Percentiles rank a stretch among this genome's conserved stretches.
Evolutionary conservation across 2,113 vertebrate genomes (phyloP).

Genomic region (Nematolebias whitei): DNA sequence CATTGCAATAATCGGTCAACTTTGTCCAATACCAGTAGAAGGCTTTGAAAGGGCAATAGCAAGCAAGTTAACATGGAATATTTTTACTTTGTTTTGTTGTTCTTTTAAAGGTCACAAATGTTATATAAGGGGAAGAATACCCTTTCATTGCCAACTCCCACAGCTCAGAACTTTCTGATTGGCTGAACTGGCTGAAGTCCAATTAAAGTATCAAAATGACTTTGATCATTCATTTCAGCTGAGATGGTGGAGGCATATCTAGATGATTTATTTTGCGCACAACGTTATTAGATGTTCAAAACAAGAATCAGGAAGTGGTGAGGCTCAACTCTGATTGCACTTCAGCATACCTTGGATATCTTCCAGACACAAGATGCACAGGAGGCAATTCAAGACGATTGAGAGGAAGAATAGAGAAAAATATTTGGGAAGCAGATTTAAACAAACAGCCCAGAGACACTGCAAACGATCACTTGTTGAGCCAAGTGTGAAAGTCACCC

Average conservation of each 20-base stretch:
- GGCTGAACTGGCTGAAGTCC: constrained; percentile 8
- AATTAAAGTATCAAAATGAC: constrained; percentile 20
- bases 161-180: no score
- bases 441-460: constrained; percentile 49
- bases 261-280: constrained; percentile 65
- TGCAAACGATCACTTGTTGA: constrained; percentile 20
- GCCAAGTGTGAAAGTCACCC: constrained; percentile 44
- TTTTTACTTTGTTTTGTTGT: constrained; percentile 35
- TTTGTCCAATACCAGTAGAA: constrained; percentile 38
- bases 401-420: constrained; percentile 44
- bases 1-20: constrained; percentile 52
- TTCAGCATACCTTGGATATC: constrained; percentile 68
- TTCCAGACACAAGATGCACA: constrained; percentile 69
- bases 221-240: constrained; percentile 35
- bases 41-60: constrained; percentile 5
- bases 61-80: constrained; percentile 9
- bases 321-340: constrained; percentile 56
- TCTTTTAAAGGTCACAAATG: neutral
- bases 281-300: constrained; percentile 61
- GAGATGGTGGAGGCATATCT: constrained; percentile 27
- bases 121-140: constrained; percentile 4
- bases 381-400: constrained; percentile 57
- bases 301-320: constrained; percentile 64
- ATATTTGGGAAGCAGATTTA: constrained; percentile 55
- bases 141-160: constrained; percentile 1